Evolutionary conservation across 2,113 vertebrate species (phyloP).

Genomic region (Dasypus novemcinctus): DNA sequence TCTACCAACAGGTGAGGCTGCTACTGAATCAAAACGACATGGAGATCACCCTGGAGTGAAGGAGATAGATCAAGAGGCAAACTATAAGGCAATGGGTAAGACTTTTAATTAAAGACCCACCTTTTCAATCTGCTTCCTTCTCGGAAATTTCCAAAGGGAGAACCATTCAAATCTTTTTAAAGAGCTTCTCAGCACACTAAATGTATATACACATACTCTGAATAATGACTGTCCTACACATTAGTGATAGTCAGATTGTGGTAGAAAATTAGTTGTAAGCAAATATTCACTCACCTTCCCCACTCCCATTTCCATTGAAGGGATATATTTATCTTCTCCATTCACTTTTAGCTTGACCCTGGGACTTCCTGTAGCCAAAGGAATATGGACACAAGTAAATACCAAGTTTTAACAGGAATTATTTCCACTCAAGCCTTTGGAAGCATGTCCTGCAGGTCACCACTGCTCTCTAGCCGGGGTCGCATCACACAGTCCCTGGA

Average conservation of each 20-base stretch:
- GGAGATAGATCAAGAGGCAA: neutral
- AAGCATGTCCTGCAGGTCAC: neutral
- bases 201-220: neutral
- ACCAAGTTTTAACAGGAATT: neutral
- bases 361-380: neutral
- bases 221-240: rapidly evolving
- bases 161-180: neutral
- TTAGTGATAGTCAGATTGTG: neutral
- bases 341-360: neutral
- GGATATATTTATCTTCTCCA: neutral
- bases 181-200: neutral
- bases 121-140: neutral
- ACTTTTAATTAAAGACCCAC: neutral
- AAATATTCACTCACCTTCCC: too few species aligned
- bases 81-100: neutral
- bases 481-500: too few species aligned
- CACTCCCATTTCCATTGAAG: rapidly evolving
- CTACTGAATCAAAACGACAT: neutral
- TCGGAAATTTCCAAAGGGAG: neutral
- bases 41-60: neutral
- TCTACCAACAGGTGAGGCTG: neutral
- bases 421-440: neutral
- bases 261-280: neutral
- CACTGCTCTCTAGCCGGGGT: neutral
- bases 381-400: neutral